Base-by-base conservation (phyloP, 2,113 vertebrate genomes). In the Thalassarche chlororhynchos region DNA sequence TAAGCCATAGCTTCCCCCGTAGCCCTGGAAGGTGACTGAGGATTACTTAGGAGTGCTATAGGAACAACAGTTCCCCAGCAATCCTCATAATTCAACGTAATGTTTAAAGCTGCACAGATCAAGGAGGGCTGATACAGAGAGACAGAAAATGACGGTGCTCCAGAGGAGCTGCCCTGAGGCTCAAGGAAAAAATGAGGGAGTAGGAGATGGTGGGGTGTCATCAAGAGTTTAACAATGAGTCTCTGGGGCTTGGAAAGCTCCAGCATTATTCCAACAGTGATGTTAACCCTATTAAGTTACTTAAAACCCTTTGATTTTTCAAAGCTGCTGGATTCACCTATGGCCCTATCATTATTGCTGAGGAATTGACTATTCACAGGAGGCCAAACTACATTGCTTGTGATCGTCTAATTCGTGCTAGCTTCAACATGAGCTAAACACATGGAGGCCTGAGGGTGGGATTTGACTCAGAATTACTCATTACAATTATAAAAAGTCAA, bases 71-170 rank as follows among this genome's bases (percentile, higher is more conserved):
- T 91, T 40, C 58, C 52, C 13, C 32, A 36, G 52, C 18, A 90
- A 70, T 80, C 75, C 66, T 93, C 68, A 79, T 97, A 94, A 97
- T 95, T 95, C 93, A 96, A 58, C 57, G 16, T 79, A 54, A 81
- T 60, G 52, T 93, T 96, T 97, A 94, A 98, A 95, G 97, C 96
- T 97, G 81, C 95, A 94, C 26, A 91, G 95, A 97, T 97, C 95
- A 97, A 98, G 96, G 91, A 87, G 81, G 49, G 40, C 75, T 94
- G 94, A 90, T 91, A 81, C n/a, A 76, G 68, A 87, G 52, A 95
- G 57, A 71, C 38, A 95, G 68, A 96, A 97, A 94, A 94, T 82
- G 68, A 87, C 38, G 9, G 14, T 15, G 60, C 66, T 92, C 83
- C 84, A 84, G 77, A 85, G 70, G 64, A 82, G 64, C 74, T 97